Percentiles rank a stretch among this genome's conserved stretches.
phyloP scores from a whole-genome alignment of 1,140 invertebrate genomes.

The Rhyzopertha dominica region DNA sequence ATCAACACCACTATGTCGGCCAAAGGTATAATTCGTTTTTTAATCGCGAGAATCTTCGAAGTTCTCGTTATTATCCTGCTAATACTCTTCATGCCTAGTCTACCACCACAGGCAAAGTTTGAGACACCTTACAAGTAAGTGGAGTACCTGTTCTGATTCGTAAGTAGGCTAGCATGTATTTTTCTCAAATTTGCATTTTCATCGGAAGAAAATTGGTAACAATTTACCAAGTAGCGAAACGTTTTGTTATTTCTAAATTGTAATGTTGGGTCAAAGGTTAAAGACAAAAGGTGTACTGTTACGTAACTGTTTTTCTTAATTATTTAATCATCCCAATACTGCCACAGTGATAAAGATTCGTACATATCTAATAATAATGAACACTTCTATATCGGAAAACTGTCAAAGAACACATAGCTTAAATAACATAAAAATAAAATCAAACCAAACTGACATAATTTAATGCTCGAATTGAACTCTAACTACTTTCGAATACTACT shows the following conservation, averaged over 20 bases:
- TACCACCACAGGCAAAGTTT: conserved; percentile 52
- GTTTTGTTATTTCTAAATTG: conserved; percentile 9
- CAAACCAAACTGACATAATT: no score
- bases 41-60: conserved; percentile 28
- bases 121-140: conserved; percentile 47
- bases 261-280: conserved; percentile 14
- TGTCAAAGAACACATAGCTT: no score
- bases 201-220: conserved; percentile 5
- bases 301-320: no score
- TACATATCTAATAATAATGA: no score
- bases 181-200: conserved; percentile 2
- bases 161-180: conserved; percentile 13
- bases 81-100: conserved; percentile 52
- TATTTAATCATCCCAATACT: no score
- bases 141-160: conserved; percentile 7
- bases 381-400: no score
- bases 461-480: no score
- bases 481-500: no score
- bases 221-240: conserved; percentile 9
- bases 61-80: conserved; percentile 33
- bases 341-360: no score
- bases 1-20: no score
- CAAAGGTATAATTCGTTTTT: conserved; percentile 21
- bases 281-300: no score
- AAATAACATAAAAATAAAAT: no score